Evolutionary conservation across 2,888 invertebrate genomes (phyloP).

Genomic region (Clivina fossor): DNA sequence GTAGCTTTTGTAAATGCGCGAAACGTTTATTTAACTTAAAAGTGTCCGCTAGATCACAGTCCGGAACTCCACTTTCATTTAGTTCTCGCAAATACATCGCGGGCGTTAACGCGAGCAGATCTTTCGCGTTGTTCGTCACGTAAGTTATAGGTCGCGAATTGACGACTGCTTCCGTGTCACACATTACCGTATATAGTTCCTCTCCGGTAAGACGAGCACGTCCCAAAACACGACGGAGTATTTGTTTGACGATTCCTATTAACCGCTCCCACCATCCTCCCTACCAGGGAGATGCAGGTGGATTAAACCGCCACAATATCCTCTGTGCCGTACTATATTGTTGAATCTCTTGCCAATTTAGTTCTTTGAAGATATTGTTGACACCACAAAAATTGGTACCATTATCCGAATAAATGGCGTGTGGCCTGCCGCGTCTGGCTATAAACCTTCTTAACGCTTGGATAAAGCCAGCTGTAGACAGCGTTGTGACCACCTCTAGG

Average conservation of each 20-base stretch:
- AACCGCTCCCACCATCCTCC: conserved; percentile 51
- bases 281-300: conserved; percentile 49
- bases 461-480: conserved; percentile 43
- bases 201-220: conserved; percentile 41
- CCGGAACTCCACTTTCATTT: conserved; percentile 35
- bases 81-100: conserved; percentile 42
- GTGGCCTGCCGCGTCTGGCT: conserved; percentile 40
- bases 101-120: too few relatives aligned
- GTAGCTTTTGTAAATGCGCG: conserved; percentile 36
- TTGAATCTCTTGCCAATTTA: conserved; percentile 39
- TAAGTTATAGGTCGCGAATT: conserved; percentile 48
- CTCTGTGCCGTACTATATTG: conserved; percentile 19
- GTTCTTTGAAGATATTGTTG: conserved; percentile 36
- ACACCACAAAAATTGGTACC: conserved; percentile 49
- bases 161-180: conserved; percentile 43
- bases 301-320: conserved; percentile 45
- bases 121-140: too few relatives aligned
- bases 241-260: conserved; percentile 46
- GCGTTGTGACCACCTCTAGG: conserved; percentile 44
- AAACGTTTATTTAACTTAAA: conserved; percentile 31
- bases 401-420: conserved; percentile 44
- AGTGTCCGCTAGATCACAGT: conserved; percentile 37
- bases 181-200: conserved; percentile 43
- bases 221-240: conserved; percentile 45
- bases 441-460: conserved; percentile 37